Evolutionary conservation across 64 coral and sea anemone genomes (phyloP).

Genomic region (Montipora sp.): DNA sequence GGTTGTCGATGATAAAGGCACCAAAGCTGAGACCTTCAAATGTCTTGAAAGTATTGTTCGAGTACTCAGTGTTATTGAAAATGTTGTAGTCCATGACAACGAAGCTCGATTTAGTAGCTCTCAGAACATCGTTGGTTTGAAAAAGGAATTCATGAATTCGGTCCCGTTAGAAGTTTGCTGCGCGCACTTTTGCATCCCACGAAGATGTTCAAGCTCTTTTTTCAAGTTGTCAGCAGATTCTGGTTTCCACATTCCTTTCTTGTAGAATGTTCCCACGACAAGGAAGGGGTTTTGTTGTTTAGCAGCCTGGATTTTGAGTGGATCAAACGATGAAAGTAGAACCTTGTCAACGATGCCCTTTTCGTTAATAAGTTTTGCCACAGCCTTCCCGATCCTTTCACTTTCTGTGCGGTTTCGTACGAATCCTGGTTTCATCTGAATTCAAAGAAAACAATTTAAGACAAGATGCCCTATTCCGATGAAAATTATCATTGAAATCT

Average conservation of each 20-base stretch:
- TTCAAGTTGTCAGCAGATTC: conserved; percentile 14
- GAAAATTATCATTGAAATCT: too few relatives aligned
- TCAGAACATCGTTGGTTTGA: conserved; percentile 55
- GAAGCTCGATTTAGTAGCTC: conserved; percentile 63
- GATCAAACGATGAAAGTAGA: conserved; percentile 79
- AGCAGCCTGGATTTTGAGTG: conserved; percentile 77
- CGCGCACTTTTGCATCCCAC: conserved; percentile 59
- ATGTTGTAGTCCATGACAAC: conserved; percentile 96
- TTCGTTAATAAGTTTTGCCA: conserved; percentile 73
- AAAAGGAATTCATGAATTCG: conserved; percentile 71
- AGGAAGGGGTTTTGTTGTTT: conserved; percentile 55
- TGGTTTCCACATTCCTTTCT: conserved; percentile 42
- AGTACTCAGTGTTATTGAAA: conserved; percentile 73
- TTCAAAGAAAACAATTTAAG: background rate
- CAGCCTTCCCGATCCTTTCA: conserved; percentile 58
- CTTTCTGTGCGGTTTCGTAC: conserved; percentile 49
- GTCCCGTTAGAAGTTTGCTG: conserved; percentile 26
- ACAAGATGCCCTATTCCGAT: too few relatives aligned
- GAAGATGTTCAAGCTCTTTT: conserved; percentile 15
- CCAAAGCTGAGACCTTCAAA: conserved; percentile 76
- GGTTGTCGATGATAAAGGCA: conserved; percentile 83
- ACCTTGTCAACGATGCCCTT: conserved; percentile 75
- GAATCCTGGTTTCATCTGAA: conserved; percentile 79
- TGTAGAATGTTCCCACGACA: conserved; percentile 66
- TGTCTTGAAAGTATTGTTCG: conserved; percentile 87